These are phyloP conservation scores for Pithys albifrons DNA, from an alignment of 2,113 vertebrate genomes.

Conservation along the genomic window DNA sequence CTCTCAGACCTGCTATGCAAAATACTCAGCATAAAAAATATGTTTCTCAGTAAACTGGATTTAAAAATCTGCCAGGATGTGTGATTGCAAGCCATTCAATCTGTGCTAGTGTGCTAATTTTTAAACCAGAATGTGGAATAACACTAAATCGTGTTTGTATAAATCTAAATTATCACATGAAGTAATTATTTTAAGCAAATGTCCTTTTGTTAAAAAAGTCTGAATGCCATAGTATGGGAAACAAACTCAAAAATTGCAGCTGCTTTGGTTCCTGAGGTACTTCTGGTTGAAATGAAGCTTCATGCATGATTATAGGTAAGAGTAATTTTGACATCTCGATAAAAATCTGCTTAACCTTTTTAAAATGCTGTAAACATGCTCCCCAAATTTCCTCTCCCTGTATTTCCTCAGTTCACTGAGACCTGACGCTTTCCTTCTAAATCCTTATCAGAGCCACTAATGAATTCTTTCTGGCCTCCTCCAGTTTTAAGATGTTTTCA, in stretches of 20 bases:
- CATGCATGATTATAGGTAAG: background rate
- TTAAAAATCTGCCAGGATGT: slow-evolving; percentile 12
- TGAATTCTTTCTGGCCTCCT: background rate
- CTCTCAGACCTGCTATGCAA: background rate
- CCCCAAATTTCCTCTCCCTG: background rate
- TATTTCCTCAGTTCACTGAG: background rate
- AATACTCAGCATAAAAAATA: background rate
- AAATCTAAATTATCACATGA: background rate
- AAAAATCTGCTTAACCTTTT: background rate
- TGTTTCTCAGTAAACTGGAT: background rate
- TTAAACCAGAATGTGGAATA: slow-evolving; percentile 24
- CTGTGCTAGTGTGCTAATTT: slow-evolving; percentile 19
- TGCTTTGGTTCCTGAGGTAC: background rate
- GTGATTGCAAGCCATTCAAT: background rate
- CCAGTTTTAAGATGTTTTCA: background rate
- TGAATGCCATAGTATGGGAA: background rate
- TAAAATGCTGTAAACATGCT: background rate
- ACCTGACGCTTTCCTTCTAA: background rate
- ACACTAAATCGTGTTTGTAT: slow-evolving; percentile 4
- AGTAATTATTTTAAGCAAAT: background rate
- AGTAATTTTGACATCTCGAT: background rate
- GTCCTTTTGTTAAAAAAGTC: background rate
- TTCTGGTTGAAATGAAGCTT: background rate
- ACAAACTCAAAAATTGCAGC: background rate
- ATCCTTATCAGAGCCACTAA: background rate